A percentile compares a stretch with the other conserved stretches of the same genome.
Evolutionary conservation across 2,797 vertebrate species (phyloP).

Genomic region (Darevskia nairensis): DNA sequence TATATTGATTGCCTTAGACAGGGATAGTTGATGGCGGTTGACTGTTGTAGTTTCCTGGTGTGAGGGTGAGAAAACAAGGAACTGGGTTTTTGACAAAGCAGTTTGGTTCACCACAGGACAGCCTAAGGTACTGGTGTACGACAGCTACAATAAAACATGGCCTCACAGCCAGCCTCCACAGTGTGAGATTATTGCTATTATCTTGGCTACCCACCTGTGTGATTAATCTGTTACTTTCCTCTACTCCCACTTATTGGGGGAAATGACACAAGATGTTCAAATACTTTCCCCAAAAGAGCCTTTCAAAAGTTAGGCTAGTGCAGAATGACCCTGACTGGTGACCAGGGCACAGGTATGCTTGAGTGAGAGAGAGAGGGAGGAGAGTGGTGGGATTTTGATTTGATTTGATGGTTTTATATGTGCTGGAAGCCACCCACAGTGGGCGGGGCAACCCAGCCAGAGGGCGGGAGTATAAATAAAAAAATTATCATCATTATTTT

Average conservation of each 20-base stretch:
- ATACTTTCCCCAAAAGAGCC: background rate
- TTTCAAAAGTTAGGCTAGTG: constrained; percentile 1
- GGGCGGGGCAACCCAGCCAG: too few relatives aligned
- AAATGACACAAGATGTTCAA: constrained; percentile 9
- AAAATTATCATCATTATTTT: background rate
- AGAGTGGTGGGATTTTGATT: too few relatives aligned
- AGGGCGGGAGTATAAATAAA: too few relatives aligned
- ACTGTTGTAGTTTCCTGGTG: constrained; percentile 14
- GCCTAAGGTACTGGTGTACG: background rate
- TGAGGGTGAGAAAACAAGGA: constrained; percentile 27
- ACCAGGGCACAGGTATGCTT: background rate
- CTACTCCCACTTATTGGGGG: constrained; percentile 21
- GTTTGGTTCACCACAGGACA: constrained; percentile 23
- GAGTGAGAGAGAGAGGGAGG: too few relatives aligned
- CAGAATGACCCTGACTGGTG: background rate
- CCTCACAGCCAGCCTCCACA: constrained; percentile 18
- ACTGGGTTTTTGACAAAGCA: constrained; percentile 16
- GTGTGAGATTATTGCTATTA: constrained; percentile 36
- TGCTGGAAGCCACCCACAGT: too few relatives aligned
- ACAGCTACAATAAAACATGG: constrained; percentile 17
- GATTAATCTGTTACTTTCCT: constrained; percentile 21
- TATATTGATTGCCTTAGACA: constrained; percentile 27
- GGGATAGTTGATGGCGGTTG: background rate
- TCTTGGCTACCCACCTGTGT: constrained; percentile 1
- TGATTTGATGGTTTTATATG: background rate